Evolutionary conservation across 1,140 invertebrate genomes (phyloP), one percentile per base, ranked within the genome.

Genomic region (Conopomorpha cramerella): DNA sequence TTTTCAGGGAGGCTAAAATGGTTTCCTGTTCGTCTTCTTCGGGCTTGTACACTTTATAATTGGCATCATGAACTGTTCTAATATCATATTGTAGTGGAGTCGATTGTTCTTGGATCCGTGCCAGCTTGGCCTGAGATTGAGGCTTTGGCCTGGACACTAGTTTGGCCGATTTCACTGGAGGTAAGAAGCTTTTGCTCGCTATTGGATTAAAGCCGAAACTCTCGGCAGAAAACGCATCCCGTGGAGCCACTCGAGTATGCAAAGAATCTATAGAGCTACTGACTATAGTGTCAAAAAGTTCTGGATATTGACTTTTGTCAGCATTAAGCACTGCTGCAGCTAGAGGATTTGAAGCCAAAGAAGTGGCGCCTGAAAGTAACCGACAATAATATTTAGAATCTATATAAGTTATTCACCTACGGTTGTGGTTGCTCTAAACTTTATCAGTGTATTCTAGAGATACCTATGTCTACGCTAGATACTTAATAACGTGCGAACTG

Each of bases 131-230:
- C 0, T 43, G 40, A 23, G 31, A 32, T 18, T 37, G 50, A 23
- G 30, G 41, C 15, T 11, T 14, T 10, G 27, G 32, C 12, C 15
- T 18, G 34, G 43, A 45, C 30, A 55, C 47, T 46, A 66, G 34
- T 41, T 54, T 59, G 25, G 60, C 63, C n/a, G 58, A 39, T 30
- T 47, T 57, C 23, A 35, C 55, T 16, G 49, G 53, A 19, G 56
- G 55, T 31, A 48, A 38, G 45, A 66, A 77, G 39, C 59, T 57
- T 56, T 77, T 62, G 54, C 77, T 77, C 36, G 67, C 65, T 36
- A 72, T 65, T 8, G 74, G 74, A 46, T 68, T 65, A 38, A 71
- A 79, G 37, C 74, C 77, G 44, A 77, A 78, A 44, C 49, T 59
- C 49, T 63, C 56, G 26, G 71, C 55, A 38, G 68, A 61, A 51